Conservation (phyloP, 1,140 invertebrate genomes). For the Drosophila trapezifrons region DNA sequence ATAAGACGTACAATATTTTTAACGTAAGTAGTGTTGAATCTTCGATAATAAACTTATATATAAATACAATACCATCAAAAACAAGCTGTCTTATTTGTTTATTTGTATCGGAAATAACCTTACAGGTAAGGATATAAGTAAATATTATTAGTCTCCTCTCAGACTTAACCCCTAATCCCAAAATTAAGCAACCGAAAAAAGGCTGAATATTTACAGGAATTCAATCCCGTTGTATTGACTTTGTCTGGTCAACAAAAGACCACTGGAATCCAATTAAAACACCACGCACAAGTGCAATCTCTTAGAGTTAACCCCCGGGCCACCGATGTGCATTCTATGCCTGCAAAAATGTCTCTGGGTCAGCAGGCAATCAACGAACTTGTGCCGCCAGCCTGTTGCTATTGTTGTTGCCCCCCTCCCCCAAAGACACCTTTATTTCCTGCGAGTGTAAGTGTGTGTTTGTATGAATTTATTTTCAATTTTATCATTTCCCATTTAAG, state of each 20-base stretch:
- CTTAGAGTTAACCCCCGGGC: constrained; percentile 11
- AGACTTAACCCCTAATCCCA: background rate
- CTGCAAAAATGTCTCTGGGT: constrained; percentile 27
- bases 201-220: background rate
- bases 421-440: constrained; percentile 34
- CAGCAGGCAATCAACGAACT: constrained; percentile 56
- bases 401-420: constrained; percentile 12
- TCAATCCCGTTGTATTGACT: background rate
- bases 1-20: constrained; percentile 80
- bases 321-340: constrained; percentile 31
- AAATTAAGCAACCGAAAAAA: background rate
- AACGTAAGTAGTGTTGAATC: constrained; percentile 81
- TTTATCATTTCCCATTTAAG: constrained; percentile 81
- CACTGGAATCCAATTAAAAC: constrained; percentile 39
- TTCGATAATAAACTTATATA: constrained; percentile 67
- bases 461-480: constrained; percentile 76
- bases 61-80: constrained; percentile 40
- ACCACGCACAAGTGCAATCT: constrained; percentile 24
- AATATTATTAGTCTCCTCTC: background rate
- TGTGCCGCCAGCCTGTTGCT: constrained; percentile 40
- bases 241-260: background rate
- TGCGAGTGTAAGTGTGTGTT: constrained; percentile 27
- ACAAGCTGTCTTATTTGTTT: background rate
- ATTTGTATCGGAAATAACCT: background rate
- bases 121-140: background rate